Conservation (phyloP, 2,113 vertebrate genomes). For the Lasiurus cinereus region DNA sequence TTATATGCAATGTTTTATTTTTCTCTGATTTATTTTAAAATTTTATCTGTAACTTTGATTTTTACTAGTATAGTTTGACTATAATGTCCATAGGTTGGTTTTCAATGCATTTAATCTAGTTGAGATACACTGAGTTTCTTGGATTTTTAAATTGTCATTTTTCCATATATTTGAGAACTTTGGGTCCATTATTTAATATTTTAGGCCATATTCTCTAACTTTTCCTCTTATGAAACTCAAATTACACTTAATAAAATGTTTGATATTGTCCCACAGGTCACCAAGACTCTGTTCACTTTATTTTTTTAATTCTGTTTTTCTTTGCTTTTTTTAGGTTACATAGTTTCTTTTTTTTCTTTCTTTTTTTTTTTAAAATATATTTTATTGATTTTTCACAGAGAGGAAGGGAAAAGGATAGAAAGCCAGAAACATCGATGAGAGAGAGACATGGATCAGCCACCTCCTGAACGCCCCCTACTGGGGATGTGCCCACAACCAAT, state of each 20-base stretch:
- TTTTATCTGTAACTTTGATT: not conserved
- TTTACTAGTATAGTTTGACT: not conserved
- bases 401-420: no score
- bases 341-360: not conserved
- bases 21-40: not conserved
- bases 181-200: not conserved
- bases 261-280: not conserved
- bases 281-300: not conserved
- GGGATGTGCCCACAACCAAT: no score
- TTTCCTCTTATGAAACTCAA: not conserved
- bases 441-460: no score
- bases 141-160: not conserved
- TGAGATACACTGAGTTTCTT: not conserved
- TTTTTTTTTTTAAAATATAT: no score
- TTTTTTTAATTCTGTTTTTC: not conserved
- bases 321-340: not conserved
- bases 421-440: no score
- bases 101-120: not conserved
- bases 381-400: no score
- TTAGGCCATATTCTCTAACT: not conserved
- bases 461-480: no score
- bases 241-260: not conserved
- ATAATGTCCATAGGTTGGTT: not conserved
- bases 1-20: not conserved
- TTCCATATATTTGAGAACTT: not conserved